phyloP scores from a whole-genome alignment of 2,113 vertebrate genomes.

The Dermatemys mawii region DNA sequence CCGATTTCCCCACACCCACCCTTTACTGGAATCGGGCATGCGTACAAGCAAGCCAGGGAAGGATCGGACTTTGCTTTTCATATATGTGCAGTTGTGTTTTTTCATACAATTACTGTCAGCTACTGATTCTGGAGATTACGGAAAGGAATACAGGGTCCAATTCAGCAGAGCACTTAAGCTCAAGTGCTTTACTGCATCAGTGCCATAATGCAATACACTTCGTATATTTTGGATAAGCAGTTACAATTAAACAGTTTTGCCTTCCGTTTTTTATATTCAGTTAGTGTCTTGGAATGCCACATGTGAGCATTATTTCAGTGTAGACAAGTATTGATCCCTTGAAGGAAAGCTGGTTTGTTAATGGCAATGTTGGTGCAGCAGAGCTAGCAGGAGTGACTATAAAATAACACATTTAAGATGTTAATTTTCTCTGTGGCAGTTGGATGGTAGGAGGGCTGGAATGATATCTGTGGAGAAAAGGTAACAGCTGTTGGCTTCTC shows the following conservation, averaged over 20 bases:
- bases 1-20: background rate
- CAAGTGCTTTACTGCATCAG: background rate
- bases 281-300: background rate
- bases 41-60: background rate
- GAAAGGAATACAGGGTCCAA: background rate
- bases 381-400: slow-evolving; percentile 6
- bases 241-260: background rate
- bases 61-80: background rate
- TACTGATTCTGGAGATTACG: background rate
- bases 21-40: background rate
- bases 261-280: background rate
- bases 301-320: background rate
- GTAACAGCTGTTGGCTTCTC: slow-evolving; percentile 44
- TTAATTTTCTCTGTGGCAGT: slow-evolving; percentile 20
- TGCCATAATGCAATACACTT: background rate
- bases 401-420: slow-evolving; percentile 1
- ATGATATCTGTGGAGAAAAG: background rate
- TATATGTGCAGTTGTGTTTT: accelerated
- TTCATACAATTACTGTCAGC: accelerated
- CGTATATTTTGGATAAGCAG: background rate
- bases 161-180: background rate
- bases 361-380: background rate
- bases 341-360: background rate
- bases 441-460: background rate
- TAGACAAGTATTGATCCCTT: background rate